Conservation (phyloP, 2,113 vertebrate species). For the Leptobrachium leishanense region DNA sequence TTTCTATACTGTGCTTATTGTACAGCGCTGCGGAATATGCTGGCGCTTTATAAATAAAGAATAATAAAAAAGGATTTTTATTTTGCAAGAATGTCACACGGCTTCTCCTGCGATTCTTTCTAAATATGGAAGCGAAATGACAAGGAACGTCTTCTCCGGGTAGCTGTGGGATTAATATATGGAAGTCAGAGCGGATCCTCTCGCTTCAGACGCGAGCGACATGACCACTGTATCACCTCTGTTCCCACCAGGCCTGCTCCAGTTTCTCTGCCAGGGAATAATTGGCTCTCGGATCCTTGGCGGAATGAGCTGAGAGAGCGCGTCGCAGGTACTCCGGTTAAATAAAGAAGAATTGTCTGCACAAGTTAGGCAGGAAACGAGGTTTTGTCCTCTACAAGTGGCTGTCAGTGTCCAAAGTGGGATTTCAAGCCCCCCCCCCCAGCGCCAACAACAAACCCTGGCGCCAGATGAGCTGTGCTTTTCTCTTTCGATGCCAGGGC, state of each 20-base stretch:
- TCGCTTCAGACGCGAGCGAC: neutral
- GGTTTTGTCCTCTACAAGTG: conserved; percentile 30
- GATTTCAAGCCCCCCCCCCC: conserved; percentile 3
- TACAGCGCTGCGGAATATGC: no score
- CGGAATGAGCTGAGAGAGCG: neutral
- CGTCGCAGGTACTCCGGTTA: neutral
- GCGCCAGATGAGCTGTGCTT: conserved; percentile 27
- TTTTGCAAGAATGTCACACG: no score
- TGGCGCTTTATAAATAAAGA: no score
- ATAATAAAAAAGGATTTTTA: no score
- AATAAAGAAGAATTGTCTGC: conserved; percentile 7
- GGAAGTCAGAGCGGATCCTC: neutral
- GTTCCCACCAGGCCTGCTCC: neutral
- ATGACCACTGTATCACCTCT: neutral
- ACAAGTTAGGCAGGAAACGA: conserved; percentile 21
- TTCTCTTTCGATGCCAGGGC: neutral
- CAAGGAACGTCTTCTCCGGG: conserved; percentile 16
- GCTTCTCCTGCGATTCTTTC: no score
- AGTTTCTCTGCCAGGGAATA: neutral
- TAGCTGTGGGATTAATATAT: neutral
- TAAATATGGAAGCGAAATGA: no score
- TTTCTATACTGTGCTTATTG: no score
- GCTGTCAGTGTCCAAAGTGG: conserved; percentile 12
- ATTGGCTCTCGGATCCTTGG: neutral
- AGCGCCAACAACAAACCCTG: conserved; percentile 15